Evolutionary conservation across 2,888 invertebrate genomes (phyloP).

Genomic region (Eupeodes luniger): DNA sequence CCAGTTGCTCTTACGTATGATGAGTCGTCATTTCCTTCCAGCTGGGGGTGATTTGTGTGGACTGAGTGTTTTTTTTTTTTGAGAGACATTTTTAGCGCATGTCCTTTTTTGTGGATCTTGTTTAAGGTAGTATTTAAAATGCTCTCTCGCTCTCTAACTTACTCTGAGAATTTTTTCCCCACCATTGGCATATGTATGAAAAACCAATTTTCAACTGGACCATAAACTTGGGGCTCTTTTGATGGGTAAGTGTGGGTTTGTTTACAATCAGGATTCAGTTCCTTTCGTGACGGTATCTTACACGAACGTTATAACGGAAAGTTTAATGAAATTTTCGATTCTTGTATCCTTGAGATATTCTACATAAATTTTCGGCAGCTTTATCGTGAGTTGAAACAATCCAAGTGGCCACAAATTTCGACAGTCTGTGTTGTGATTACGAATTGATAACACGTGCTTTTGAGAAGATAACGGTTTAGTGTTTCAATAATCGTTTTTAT

Average conservation of each 20-base stretch:
- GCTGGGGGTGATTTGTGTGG: background rate
- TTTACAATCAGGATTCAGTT: conserved; percentile 70
- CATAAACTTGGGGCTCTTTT: conserved; percentile 22
- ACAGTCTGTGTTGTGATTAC: conserved; percentile 71
- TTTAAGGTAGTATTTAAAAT: conserved; percentile 1
- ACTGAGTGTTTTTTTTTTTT: conserved; percentile 4
- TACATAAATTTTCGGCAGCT: background rate
- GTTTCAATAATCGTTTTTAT: conserved; percentile 1
- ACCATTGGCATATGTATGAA: conserved; percentile 45
- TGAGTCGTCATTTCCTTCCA: background rate
- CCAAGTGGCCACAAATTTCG: conserved; percentile 28
- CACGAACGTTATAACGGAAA: conserved; percentile 54
- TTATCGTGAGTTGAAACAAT: conserved; percentile 47
- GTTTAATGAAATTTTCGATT: background rate
- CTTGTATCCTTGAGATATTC: conserved; percentile 4
- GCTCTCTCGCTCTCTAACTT: conserved; percentile 6
- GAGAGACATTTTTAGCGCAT: conserved; percentile 57
- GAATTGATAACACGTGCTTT: conserved; percentile 68
- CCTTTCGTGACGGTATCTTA: conserved; percentile 61
- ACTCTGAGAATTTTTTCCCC: conserved; percentile 43
- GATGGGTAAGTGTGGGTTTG: conserved; percentile 58
- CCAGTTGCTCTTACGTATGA: conserved; percentile 59
- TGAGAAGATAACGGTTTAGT: background rate
- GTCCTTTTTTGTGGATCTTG: conserved; percentile 68
- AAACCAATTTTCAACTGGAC: conserved; percentile 58